Percentiles rank a stretch among this genome's conserved stretches.
These are phyloP conservation scores for Thera obeliscata DNA, from an alignment of 2,888 invertebrate species.

Conservation along the genomic window DNA sequence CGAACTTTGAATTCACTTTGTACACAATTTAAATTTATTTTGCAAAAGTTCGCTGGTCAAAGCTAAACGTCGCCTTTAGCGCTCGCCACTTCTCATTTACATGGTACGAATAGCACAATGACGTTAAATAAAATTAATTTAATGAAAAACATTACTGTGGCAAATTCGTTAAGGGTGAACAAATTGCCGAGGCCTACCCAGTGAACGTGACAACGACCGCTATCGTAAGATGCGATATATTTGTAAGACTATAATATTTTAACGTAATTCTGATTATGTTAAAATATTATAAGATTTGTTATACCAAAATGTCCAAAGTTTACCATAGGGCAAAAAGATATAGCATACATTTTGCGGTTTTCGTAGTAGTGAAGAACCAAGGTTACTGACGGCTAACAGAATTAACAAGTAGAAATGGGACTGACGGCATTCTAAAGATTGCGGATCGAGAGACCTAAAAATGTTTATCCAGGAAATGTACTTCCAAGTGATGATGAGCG, in stretches of 20 bases:
- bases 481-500: too few species aligned
- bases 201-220: conserved; percentile 71
- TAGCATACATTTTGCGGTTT: too few species aligned
- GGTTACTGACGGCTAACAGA: too few species aligned
- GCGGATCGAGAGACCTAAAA: too few species aligned
- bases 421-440: too few species aligned
- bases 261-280: background rate
- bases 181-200: conserved; percentile 63
- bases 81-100: conserved; percentile 50
- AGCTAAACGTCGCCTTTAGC: conserved; percentile 42
- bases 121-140: conserved; percentile 68
- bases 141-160: conserved; percentile 68
- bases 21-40: conserved; percentile 30
- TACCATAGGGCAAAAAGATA: too few species aligned
- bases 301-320: too few species aligned
- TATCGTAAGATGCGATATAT: conserved; percentile 69
- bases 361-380: too few species aligned
- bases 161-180: conserved; percentile 67
- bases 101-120: conserved; percentile 51
- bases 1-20: conserved; percentile 29
- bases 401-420: too few species aligned
- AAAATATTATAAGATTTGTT: background rate
- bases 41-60: conserved; percentile 27
- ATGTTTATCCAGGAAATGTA: too few species aligned
- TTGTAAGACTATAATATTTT: conserved; percentile 3